Evolutionary conservation across 2,888 invertebrate genomes (phyloP), one percentile per base, ranked within the genome.

Genomic region (Hydraecia micacea): DNA sequence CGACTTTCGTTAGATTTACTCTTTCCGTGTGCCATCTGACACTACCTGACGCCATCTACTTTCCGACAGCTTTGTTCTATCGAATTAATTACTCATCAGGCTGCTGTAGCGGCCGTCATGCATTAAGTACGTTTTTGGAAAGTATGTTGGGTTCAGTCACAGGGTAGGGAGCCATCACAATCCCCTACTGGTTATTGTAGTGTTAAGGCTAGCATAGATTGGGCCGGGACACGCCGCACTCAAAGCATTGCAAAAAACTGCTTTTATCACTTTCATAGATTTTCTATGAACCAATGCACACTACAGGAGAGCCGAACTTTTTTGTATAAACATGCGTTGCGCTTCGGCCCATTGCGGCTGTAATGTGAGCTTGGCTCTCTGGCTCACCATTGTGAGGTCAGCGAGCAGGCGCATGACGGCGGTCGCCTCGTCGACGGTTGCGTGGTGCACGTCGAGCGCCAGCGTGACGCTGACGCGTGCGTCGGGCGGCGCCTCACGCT

Each of bases 361-460:
- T 21, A 39, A 28, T 8, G 42, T 32, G 42, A 32, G 28, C 7
- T 49, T 42, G 8, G 46, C 8, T 36, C 5, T 62, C 11, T 5
- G 36, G 36, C 66, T 85, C 94, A 98, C 98, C 97, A 98, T 94
- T 84, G 94, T 96, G 11, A 98, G 86, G 60, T 95, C 94, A 0
- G 94, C 95, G 21, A 96, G 90, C 80, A 96, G 83, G 25, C 93
- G 91, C 84, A 98, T 95, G 74, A 97, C 96, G 15, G 97, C 97
- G 89, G 97, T 96, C 32, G 95, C 91, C 91, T 98, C 98, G 90
- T 98, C 97, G 91, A 98, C 92, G 87, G 98, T 97, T 55, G 98
- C 96, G 91, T 98, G 98, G 73, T 97, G 94, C 76, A 98, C 94
- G 79, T 97, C 97, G 52, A 98, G 91, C 49, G 97, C 96, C 67